Percentiles rank a stretch among this genome's conserved stretches.
Conservation (phyloP, 2,797 vertebrate genomes). For the Merluccius polli region DNA sequence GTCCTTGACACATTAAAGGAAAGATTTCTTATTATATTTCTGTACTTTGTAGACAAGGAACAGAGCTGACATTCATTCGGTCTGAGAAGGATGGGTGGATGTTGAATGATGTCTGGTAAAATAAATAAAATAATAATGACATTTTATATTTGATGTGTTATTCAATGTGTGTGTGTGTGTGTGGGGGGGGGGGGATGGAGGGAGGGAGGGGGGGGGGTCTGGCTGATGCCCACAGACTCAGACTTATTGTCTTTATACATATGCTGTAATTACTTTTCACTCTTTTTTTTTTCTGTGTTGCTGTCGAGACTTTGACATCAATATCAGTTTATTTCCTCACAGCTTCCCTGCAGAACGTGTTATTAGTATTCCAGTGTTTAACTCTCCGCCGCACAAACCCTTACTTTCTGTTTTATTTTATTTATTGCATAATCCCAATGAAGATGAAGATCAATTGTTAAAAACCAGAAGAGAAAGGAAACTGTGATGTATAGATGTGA, state of each 20-base stretch:
- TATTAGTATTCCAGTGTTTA: constrained; percentile 48
- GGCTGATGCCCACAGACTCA: not conserved
- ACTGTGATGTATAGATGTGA: constrained; percentile 57
- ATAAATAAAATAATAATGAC: not conserved
- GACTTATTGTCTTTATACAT: constrained; percentile 4
- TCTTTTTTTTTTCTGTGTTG: constrained; percentile 21
- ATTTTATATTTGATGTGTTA: not conserved
- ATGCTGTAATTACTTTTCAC: constrained; percentile 47
- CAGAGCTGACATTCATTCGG: not conserved
- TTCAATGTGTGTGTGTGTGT: not conserved
- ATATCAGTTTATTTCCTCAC: constrained; percentile 36
- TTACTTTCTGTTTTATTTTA: constrained; percentile 42
- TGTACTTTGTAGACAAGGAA: not conserved
- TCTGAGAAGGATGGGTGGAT: not conserved
- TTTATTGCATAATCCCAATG: constrained; percentile 30
- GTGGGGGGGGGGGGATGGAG: not conserved
- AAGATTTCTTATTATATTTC: too few relatives aligned
- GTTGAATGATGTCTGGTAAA: not conserved
- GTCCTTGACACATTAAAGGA: too few relatives aligned
- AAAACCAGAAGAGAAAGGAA: constrained; percentile 16
- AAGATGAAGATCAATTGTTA: constrained; percentile 46
- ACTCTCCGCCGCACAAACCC: constrained; percentile 38
- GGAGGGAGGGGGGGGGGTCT: not conserved
- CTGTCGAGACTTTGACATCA: constrained; percentile 27
- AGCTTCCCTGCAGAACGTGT: constrained; percentile 39